Percentiles rank a stretch among this genome's conserved stretches.
These are phyloP conservation scores for Hippasteria phrygiana DNA, from an alignment of 53 echinoderm and acorn worm genomes.

Conservation along the genomic window DNA sequence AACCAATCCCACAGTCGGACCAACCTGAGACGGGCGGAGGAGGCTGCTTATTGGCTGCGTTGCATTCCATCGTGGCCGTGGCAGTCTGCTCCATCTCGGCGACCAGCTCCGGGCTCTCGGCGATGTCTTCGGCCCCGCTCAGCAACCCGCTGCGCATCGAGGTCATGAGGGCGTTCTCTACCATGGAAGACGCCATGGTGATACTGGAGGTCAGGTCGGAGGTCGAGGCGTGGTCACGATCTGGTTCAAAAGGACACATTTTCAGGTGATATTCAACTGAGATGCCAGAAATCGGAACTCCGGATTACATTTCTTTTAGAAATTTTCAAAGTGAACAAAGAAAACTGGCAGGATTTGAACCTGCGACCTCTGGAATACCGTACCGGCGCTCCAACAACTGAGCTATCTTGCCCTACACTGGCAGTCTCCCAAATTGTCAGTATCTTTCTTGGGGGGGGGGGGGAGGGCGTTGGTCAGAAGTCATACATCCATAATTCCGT, in stretches of 20 bases:
- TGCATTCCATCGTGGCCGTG: slow-evolving; percentile 46
- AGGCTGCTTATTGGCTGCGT: slow-evolving; percentile 47
- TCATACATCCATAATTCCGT: too few species aligned
- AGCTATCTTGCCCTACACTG: too few species aligned
- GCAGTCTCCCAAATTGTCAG: too few species aligned
- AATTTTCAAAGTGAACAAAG: too few species aligned
- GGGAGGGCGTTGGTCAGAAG: too few species aligned
- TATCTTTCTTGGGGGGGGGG: too few species aligned
- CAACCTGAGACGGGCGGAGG: slow-evolving; percentile 17
- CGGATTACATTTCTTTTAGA: too few species aligned
- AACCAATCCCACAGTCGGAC: not conserved
- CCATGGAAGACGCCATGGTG: slow-evolving; percentile 69
- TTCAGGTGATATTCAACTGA: too few species aligned
- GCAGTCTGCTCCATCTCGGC: slow-evolving; percentile 28
- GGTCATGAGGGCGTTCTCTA: slow-evolving; percentile 74
- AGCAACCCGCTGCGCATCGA: slow-evolving; percentile 51
- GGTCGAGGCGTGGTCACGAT: slow-evolving; percentile 90
- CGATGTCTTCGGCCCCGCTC: slow-evolving; percentile 53
- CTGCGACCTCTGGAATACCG: too few species aligned
- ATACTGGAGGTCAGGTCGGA: slow-evolving; percentile 83
- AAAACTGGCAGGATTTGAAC: too few species aligned
- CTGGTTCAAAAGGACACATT: slow-evolving; percentile 31
- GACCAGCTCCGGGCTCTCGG: slow-evolving; percentile 50
- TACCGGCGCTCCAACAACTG: too few species aligned
- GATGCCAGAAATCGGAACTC: too few species aligned